Evolutionary conservation across 2,797 vertebrate genomes (phyloP).

Genomic region (Philypnodon macrostomus): DNA sequence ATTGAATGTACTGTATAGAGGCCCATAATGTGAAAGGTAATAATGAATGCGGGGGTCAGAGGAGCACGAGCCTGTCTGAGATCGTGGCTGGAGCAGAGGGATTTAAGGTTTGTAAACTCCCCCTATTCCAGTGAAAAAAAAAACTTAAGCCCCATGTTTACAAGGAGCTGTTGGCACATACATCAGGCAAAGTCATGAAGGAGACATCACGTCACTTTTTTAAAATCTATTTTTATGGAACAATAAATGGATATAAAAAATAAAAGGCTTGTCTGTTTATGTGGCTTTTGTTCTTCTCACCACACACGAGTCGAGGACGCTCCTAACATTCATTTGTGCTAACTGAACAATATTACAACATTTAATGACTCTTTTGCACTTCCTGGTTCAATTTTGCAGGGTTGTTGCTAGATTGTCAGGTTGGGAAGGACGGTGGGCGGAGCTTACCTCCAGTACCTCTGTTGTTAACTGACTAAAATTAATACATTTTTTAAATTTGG

Average conservation of each 20-base stretch:
- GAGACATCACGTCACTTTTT: conserved; percentile 80
- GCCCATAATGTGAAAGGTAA: conserved; percentile 59
- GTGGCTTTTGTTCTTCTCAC: conserved; percentile 48
- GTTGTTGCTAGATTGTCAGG: too few relatives aligned
- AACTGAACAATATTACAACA: conserved; percentile 23
- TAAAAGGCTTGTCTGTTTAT: conserved; percentile 55
- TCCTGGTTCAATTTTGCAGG: conserved; percentile 35
- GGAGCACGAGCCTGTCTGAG: conserved; percentile 28
- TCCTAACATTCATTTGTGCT: conserved; percentile 28
- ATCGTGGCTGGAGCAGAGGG: conserved; percentile 26
- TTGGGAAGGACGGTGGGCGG: too few relatives aligned
- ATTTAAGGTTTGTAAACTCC: conserved; percentile 16
- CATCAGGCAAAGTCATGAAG: conserved; percentile 71
- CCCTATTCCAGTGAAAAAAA: conserved; percentile 45
- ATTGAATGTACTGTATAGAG: conserved; percentile 68
- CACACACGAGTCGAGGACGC: conserved; percentile 41
- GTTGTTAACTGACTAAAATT: too few relatives aligned
- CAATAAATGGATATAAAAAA: conserved; percentile 81
- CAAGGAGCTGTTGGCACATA: conserved; percentile 68
- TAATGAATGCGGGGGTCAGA: conserved; percentile 45
- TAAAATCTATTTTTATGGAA: conserved; percentile 81
- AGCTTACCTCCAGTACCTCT: too few relatives aligned
- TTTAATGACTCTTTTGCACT: conserved; percentile 43
- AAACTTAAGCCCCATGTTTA: conserved; percentile 58
- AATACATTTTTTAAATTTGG: too few relatives aligned